Evolutionary conservation across 2,797 vertebrate genomes (phyloP).

Genomic region (Luscinia megarhynchos): DNA sequence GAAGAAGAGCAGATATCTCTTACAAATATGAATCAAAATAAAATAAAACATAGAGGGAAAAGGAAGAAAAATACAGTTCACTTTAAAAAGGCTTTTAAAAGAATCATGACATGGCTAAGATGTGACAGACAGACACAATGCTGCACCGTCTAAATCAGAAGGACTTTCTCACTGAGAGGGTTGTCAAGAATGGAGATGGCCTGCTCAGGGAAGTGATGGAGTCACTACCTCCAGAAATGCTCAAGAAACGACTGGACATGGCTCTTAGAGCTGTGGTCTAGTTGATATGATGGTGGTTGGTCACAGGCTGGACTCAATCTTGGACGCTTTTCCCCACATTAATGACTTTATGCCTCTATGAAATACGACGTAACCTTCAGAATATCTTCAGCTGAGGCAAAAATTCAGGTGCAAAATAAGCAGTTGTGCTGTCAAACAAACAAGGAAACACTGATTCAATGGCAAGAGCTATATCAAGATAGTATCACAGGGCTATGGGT

Average conservation of each 20-base stretch:
- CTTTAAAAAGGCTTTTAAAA: neutral
- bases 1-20: neutral
- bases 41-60: neutral
- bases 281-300: neutral
- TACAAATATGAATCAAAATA: neutral
- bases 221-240: neutral
- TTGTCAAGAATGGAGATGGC: neutral
- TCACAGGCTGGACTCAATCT: neutral
- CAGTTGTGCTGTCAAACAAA: neutral
- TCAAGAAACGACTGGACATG: neutral
- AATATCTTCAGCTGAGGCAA: neutral
- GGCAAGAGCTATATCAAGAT: neutral
- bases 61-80: neutral
- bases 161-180: neutral
- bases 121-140: neutral
- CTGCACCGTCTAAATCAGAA: neutral
- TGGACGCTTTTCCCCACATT: accelerated
- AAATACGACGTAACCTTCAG: neutral
- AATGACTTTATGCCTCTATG: neutral
- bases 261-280: neutral
- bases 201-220: neutral
- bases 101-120: neutral
- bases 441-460: neutral
- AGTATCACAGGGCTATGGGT: neutral
- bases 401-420: neutral